Evolutionary conservation across 1,140 invertebrate species (phyloP), one percentile per base, ranked within the genome.

Genomic region (Nephila pilipes): DNA sequence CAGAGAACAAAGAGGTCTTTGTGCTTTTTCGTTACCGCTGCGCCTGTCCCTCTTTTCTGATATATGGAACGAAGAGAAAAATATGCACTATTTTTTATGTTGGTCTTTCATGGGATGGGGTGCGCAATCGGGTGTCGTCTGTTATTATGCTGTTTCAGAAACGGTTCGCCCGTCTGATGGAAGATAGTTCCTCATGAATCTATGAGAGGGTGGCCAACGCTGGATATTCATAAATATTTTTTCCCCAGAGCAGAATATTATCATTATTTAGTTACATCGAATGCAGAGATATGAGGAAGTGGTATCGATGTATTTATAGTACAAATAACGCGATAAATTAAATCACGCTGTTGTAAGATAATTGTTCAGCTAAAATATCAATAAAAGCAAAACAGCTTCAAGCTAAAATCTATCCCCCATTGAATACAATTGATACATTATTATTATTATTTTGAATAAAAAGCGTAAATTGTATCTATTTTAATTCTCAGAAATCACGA

Each of bases 1-100:
- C n/a, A 32, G 25, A 57, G 83, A 60, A 87, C 85, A 87, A 87
- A 87, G 85, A 65, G 38, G 8, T 63, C 85, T 87, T 87, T 87
- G 85, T 87, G 54, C 25, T 2, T 32, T 60, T 60, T 22, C 22
- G 58, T 2, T 18, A 60, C 58, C 58, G 58, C 58, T 22, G 58
- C 58, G 58, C 58, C 58, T 60, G 58, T 16, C 69, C 69, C 16
- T 75, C 69, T 75, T 0, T 22, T 60, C 46, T 14, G 80, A 83
- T 55, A 83, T 22, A 83, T 36, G 69, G 69, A 29, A 29, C 25
- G 69, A 36, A n/a, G 80, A 54, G 38, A 25, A 55, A 55, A 55
- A 54, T 38, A 80, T 18, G 32, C 38, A 80, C 75, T 38, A 54
- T 81, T 54, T 81, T 46, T 81, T 81, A 25, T 46, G n/a, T 38